Percentiles rank a stretch among this genome's conserved stretches.
phyloP scores from a whole-genome alignment of 2,888 invertebrate genomes.

The Tetropium fuscum region DNA sequence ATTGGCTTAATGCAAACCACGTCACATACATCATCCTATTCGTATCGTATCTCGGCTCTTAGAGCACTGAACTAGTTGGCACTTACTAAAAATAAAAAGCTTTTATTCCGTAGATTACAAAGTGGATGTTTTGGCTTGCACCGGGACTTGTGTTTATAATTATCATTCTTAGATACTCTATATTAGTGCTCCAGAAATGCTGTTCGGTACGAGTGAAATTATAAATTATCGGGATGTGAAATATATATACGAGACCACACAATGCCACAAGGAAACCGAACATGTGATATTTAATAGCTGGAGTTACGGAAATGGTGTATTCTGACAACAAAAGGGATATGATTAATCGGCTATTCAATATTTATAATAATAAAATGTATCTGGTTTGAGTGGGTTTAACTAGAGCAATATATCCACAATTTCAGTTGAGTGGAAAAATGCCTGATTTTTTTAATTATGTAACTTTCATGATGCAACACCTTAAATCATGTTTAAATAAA shows the following conservation, averaged over 20 bases:
- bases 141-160: constrained; percentile 4
- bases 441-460: too few species aligned
- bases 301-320: neutral
- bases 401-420: too few species aligned
- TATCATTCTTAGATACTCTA: neutral
- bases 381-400: too few species aligned
- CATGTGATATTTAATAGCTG: neutral
- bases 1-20: constrained; percentile 10
- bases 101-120: constrained; percentile 13
- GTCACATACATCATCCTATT: constrained; percentile 14
- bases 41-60: constrained; percentile 10
- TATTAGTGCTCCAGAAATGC: constrained; percentile 5
- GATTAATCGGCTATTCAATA: too few species aligned
- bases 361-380: too few species aligned
- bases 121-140: constrained; percentile 2
- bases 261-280: neutral
- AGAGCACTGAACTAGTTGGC: constrained; percentile 4
- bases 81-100: constrained; percentile 20
- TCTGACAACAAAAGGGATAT: too few species aligned
- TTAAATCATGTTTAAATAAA: too few species aligned
- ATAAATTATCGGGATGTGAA: neutral
- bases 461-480: too few species aligned
- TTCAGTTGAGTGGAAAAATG: too few species aligned
- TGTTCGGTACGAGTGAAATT: neutral
- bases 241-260: neutral